Evolutionary conservation across 2,888 invertebrate genomes (phyloP), one percentile per base, ranked within the genome.

Genomic region (Orthosia gracilis): DNA sequence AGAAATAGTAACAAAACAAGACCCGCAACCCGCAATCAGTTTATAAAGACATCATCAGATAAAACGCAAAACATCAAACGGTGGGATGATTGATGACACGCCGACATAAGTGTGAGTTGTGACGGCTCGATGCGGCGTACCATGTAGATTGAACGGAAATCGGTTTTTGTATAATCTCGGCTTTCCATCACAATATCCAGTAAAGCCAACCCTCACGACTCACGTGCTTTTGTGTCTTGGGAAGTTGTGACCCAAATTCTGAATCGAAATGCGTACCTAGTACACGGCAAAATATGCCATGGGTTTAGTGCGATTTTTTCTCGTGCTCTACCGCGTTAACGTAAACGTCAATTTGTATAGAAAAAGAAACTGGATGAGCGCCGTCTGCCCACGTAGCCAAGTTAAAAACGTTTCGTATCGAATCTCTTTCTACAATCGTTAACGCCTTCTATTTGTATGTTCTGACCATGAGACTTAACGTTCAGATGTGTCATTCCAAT

Each of bases 131-230:
- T 45, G 21, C 64, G 59, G 17, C 70, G 55, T 72, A 65, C 59
- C 64, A 69, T 78, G 76, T 84, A 85, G 68, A 87, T 87, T 87
- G 85, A 85, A 85, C 84, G 83, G 83, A 87, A 87, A 87, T 87
- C 83, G 68, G 61, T 83, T 74, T 84, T 76, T 80, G 71, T 78
- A 79, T 85, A 84, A 86, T 86, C 85, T 84, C 70, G 64, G 54
- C 78, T 85, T 82, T 82, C 76, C 78, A 85, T 85, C 85, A 79
- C 72, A 82, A 85, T 79, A 85, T 67, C 78, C 73, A 75, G 61
- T 65, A 64, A 74, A 73, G 45, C 69, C 75, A 65, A 78, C 73
- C 73, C 57, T 47, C 59, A 57, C 64, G 65, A 69, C 57, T 47
- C 59, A 54, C 64, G 65, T 72, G 73, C 66, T 84, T 71, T 84